Base-by-base conservation (phyloP, 2,797 vertebrate species). In the Phoxinus dragarum region DNA sequence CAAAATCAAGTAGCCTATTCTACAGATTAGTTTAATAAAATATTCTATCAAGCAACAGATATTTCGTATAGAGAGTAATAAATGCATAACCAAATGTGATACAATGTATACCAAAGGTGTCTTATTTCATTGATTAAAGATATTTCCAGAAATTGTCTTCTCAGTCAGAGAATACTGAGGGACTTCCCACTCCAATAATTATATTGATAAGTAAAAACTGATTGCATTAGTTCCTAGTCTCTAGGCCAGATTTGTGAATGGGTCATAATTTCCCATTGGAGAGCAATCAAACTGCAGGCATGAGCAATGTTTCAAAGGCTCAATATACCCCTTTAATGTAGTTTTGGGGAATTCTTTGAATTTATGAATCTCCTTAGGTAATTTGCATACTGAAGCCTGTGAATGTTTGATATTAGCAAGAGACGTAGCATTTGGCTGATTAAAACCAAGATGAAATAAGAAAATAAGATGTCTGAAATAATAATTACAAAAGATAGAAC, bases 401-500 rank as follows among this genome's bases (percentile, higher is more conserved):
- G 17, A 67, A 80, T 77, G 38, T 80, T 56, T 69, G 40, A 82
- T 68, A 64, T n/a, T 31, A 82, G n/a, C 69, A 82, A 73, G 80
- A 61, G 49, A 54, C 27, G 23, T 36, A 81, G 69, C 75, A 87
- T 89, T 84, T 88, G 73, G 79, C 6, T 42, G 79, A 90, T 89
- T 86, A 83, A 74, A 67, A 56, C 47, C 54, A 82, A 23, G 27
- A 69, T 73, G 52, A 47, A 61, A 34, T 66, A 66, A 66, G 14
- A 66, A 47, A 44, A 34, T 34, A 34, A 66, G 27, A 66, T 17
- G 61, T 31, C 12, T 16, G 34, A 40, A 44, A 82, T 23, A 47
- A 36, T 49, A 59, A 38, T 23, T n/a, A 56, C 14, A 34, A 79
- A 12, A 11, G 31, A n/a, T n/a, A 72, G 47, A n/a, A 72, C 54